Evolutionary conservation across 2,888 invertebrate genomes (phyloP).

Genomic region (Minunthozetes semirufus): DNA sequence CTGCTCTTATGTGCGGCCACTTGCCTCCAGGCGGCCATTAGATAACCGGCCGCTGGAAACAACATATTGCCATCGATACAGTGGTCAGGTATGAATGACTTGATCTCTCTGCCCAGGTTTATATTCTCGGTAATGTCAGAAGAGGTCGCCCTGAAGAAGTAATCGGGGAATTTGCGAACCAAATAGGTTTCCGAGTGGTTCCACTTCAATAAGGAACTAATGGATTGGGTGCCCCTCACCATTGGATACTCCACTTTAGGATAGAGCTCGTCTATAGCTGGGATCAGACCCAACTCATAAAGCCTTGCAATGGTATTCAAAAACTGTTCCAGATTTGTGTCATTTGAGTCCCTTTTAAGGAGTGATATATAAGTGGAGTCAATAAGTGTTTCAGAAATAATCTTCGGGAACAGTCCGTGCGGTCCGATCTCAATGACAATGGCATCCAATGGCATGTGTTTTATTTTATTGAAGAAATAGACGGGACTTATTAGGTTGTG

Average conservation of each 20-base stretch:
- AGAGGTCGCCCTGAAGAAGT: slow-evolving; percentile 3
- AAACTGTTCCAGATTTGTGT: slow-evolving; percentile 56
- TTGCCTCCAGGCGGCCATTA: slow-evolving; percentile 52
- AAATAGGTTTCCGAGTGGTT: slow-evolving; percentile 62
- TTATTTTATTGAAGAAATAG: slow-evolving; percentile 78
- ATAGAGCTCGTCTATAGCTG: slow-evolving; percentile 65
- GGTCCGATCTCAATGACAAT: slow-evolving; percentile 89
- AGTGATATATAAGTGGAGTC: slow-evolving; percentile 62
- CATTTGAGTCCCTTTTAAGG: slow-evolving; percentile 66
- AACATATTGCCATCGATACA: slow-evolving; percentile 53
- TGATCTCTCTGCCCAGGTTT: slow-evolving; percentile 41
- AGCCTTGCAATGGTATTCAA: slow-evolving; percentile 66
- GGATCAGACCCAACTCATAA: slow-evolving; percentile 71
- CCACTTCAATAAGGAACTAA: slow-evolving; percentile 79
- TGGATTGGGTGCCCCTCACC: slow-evolving; percentile 79
- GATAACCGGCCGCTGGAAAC: slow-evolving; percentile 43
- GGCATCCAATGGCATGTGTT: slow-evolving; percentile 76
- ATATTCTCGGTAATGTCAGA: slow-evolving; percentile 53
- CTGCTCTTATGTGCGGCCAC: slow-evolving; percentile 68
- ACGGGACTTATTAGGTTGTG: slow-evolving; percentile 92
- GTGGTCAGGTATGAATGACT: slow-evolving; percentile 63
- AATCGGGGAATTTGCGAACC: slow-evolving; percentile 39
- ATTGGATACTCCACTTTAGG: slow-evolving; percentile 61
- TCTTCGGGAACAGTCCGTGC: slow-evolving; percentile 84
- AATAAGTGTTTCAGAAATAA: slow-evolving; percentile 64